phyloP scores from a whole-genome alignment of 2,888 invertebrate genomes.

The Cryptocheilus praepositus region DNA sequence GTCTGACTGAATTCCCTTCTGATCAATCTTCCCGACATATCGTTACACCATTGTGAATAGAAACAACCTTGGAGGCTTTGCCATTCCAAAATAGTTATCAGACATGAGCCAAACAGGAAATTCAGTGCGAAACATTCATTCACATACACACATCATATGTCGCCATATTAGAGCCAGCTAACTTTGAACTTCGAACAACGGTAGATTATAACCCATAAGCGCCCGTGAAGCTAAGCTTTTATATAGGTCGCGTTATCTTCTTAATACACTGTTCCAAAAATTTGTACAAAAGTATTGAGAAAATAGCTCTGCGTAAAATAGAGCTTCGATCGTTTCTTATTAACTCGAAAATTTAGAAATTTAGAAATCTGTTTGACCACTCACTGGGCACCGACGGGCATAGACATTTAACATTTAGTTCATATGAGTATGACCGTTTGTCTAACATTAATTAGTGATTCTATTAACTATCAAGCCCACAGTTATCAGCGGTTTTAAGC shows the following conservation, averaged over 20 bases:
- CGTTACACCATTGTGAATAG: not conserved
- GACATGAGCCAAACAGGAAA: constrained; percentile 10
- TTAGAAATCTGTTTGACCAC: constrained; percentile 19
- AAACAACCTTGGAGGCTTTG: not conserved
- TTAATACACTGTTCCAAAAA: constrained; percentile 32
- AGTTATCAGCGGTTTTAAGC: constrained; percentile 52
- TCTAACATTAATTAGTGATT: constrained; percentile 36
- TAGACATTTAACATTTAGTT: constrained; percentile 26
- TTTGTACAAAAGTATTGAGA: constrained; percentile 52
- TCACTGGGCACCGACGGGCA: constrained; percentile 36
- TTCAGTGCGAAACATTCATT: constrained; percentile 15
- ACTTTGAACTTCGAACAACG: constrained; percentile 25
- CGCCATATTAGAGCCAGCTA: constrained; percentile 26
- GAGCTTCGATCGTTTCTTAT: constrained; percentile 22
- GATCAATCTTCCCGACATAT: constrained; percentile 15
- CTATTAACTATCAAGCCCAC: constrained; percentile 53
- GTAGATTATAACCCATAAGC: constrained; percentile 24
- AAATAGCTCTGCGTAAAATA: constrained; percentile 47
- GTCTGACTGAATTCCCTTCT: constrained; percentile 47
- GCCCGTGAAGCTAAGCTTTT: constrained; percentile 22
- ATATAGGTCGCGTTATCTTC: constrained; percentile 15
- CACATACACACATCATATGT: constrained; percentile 22
- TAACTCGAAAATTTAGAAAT: constrained; percentile 36
- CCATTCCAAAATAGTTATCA: not conserved
- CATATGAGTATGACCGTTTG: constrained; percentile 7